A percentile compares a stretch with the other conserved stretches of the same genome.
phyloP scores from a whole-genome alignment of 2,888 invertebrate genomes.

The Erpobdella octoculata region DNA sequence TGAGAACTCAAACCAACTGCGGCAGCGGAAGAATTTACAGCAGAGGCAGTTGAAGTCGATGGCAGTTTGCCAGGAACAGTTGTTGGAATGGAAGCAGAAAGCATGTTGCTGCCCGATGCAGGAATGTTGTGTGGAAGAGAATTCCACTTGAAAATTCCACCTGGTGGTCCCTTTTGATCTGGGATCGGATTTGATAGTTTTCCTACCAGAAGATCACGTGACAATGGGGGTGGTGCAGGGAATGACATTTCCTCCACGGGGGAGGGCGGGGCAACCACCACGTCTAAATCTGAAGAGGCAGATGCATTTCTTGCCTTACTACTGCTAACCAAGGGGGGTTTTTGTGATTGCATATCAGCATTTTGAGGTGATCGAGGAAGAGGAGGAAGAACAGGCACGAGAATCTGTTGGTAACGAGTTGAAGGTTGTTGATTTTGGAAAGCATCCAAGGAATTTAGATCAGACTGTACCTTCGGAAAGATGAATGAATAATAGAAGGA shows the following conservation, averaged over 20 bases:
- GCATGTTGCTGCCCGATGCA: conserved; percentile 3
- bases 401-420: background rate
- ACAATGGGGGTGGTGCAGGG: background rate
- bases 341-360: background rate
- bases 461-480: too few species aligned
- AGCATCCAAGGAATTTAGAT: background rate
- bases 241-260: background rate
- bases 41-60: background rate
- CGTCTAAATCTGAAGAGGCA: conserved; percentile 18
- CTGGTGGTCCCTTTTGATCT: background rate
- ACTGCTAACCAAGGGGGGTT: background rate
- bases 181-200: background rate
- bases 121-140: conserved; percentile 19
- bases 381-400: background rate
- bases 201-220: background rate
- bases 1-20: background rate
- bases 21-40: background rate
- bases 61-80: background rate
- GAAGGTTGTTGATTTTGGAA: background rate
- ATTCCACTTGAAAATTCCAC: conserved; percentile 6
- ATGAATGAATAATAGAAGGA: too few species aligned
- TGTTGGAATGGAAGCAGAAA: too few species aligned
- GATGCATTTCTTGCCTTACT: background rate
- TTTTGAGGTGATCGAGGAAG: background rate
- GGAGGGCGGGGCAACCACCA: conserved; percentile 12